These are phyloP conservation scores for Brachyopa scutellaris DNA, from an alignment of 2,888 invertebrate species.

Conservation along the genomic window DNA sequence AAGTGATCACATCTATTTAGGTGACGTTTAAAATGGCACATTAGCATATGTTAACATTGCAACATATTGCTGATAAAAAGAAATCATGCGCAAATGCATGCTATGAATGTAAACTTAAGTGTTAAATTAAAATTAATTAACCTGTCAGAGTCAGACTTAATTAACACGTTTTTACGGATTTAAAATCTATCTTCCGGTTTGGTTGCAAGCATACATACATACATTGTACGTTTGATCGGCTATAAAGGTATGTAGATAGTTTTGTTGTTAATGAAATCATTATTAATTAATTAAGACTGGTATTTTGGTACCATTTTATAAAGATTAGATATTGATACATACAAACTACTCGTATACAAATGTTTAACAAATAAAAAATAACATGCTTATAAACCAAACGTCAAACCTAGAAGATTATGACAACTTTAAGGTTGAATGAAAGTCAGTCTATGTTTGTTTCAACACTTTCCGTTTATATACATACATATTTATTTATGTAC, in stretches of 20 bases:
- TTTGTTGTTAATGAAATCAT: neutral
- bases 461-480: too few species aligned
- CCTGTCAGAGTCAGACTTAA: neutral
- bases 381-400: too few species aligned
- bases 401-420: neutral
- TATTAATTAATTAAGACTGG: conserved; percentile 2
- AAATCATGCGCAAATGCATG: neutral
- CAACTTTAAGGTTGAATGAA: conserved; percentile 9
- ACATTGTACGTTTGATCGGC: neutral
- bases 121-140: conserved; percentile 6
- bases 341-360: too few species aligned
- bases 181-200: conserved; percentile 25
- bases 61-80: conserved; percentile 1
- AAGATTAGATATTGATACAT: too few species aligned
- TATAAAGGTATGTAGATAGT: neutral
- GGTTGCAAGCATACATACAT: too few species aligned
- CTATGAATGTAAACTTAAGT: neutral
- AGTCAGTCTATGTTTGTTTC: too few species aligned
- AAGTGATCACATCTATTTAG: neutral
- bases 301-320: too few species aligned
- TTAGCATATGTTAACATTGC: conserved; percentile 43
- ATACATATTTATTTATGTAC: too few species aligned
- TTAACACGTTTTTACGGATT: conserved; percentile 1
- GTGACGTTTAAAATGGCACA: conserved; percentile 14
- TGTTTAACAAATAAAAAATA: too few species aligned